Evolutionary conservation across 1,140 invertebrate genomes (phyloP), one percentile per base, ranked within the genome.

Genomic region (Drosophila nebulosa): DNA sequence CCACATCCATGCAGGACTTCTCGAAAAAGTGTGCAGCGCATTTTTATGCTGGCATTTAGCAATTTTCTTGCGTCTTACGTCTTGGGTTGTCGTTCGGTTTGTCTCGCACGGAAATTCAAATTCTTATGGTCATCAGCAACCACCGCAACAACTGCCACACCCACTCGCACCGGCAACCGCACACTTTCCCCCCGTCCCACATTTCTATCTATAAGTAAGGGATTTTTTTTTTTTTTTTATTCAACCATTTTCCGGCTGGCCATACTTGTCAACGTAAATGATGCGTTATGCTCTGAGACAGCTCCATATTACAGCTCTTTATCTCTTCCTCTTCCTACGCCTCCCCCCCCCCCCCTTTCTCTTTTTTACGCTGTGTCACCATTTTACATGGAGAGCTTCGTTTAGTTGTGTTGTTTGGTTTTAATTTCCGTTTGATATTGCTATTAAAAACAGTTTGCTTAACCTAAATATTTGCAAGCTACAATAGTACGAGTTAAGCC

Each of bases 331-430:
- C 61, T 68, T 69, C 53, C 39, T 61, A 35, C 6, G 7, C 30
- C 14, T 16, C 14, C 16, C 5, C 16, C 14, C 5, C 5, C 2
- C 1, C 16, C 2, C 5, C 35, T 58, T 63, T 57, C 12, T 69
- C 18, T 74, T 46, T 67, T 3, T 50, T 24, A n/a, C 24, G 4
- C 14, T 14, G 2, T 42, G 0, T 18, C n/a, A 9, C 16, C 7
- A 4, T 7, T 9, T 39, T 18, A 39, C 4, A 39, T 16, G 7
- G 14, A 42, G 39, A 14, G 7, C 1, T 46, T 46, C 46, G 42
- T 46, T 51, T 57, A 69, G 58, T 81, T 85, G 72, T 59, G 36
- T 12, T 59, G 42, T 46, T 51, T 57, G 74, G 58, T 81, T 85
- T 85, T 85, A 86, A 85, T 46, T 46, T 46, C 16, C 39, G 39